These are phyloP conservation scores for Platalea minor DNA, from an alignment of 2,797 vertebrate genomes.

Conservation along the genomic window DNA sequence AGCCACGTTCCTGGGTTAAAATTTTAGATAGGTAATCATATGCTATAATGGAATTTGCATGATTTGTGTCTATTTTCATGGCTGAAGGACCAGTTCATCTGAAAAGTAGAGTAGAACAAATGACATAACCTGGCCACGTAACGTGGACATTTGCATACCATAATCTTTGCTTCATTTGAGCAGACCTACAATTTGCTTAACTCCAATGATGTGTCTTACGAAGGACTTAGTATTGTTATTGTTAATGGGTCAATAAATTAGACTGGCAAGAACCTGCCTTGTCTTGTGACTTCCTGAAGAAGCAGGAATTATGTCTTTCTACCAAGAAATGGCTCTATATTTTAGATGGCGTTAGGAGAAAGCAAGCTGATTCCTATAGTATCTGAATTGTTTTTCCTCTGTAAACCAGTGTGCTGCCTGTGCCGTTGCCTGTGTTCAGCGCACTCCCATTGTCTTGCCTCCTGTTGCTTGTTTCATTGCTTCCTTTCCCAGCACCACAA, in stretches of 20 bases:
- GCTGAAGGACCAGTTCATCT: not conserved
- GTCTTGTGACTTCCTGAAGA: not conserved
- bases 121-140: not conserved
- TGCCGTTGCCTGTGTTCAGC: not conserved
- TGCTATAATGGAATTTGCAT: not conserved
- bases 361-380: not conserved
- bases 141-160: not conserved
- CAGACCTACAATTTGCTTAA: not conserved
- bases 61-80: not conserved
- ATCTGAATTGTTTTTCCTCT: not conserved
- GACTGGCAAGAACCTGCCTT: not conserved
- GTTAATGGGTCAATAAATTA: not conserved
- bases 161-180: not conserved
- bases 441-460: not conserved
- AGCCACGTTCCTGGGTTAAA: not conserved
- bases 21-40: not conserved
- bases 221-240: not conserved
- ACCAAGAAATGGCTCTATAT: not conserved
- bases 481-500: not conserved
- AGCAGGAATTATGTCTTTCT: not conserved
- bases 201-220: not conserved
- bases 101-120: not conserved
- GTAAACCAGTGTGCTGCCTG: not conserved
- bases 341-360: not conserved
- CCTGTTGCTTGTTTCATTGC: not conserved